Evolutionary conservation across 23 tunicate species (phyloP).

Genomic region (Botrylloides violaceus): DNA sequence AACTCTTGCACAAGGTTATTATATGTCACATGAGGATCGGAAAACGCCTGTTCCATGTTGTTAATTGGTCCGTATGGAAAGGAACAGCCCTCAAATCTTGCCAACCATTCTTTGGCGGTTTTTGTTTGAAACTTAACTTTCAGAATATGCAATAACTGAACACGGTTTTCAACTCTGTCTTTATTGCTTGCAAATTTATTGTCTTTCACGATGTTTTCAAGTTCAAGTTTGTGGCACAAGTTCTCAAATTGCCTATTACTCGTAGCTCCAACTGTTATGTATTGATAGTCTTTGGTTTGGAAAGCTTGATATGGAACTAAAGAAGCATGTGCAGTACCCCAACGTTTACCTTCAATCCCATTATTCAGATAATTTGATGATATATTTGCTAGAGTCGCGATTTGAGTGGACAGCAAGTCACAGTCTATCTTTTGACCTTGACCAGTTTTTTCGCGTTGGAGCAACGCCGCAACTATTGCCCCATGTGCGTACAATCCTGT

Average conservation of each 20-base stretch:
- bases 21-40: constrained; percentile 73
- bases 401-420: constrained; percentile 74
- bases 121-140: constrained; percentile 40
- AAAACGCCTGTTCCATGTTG: constrained; percentile 63
- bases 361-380: constrained; percentile 72
- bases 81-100: constrained; percentile 35
- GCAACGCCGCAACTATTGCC: constrained; percentile 85
- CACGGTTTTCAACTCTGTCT: constrained; percentile 61
- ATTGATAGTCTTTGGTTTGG: constrained; percentile 73
- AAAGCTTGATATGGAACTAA: constrained; percentile 99
- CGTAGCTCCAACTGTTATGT: constrained; percentile 88
- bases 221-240: constrained; percentile 45
- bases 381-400: constrained; percentile 64
- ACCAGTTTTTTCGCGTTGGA: constrained; percentile 54
- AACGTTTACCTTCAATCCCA: constrained; percentile 66
- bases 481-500: constrained; percentile 89
- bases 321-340: constrained; percentile 93
- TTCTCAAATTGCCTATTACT: constrained; percentile 69
- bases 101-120: constrained; percentile 55
- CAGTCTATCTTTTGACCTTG: constrained; percentile 75
- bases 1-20: constrained; percentile 40
- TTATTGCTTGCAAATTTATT: constrained; percentile 34
- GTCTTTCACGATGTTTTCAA: constrained; percentile 28
- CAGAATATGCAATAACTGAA: constrained; percentile 39
- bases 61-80: constrained; percentile 93